Evolutionary conservation across 2,797 vertebrate genomes (phyloP).

Genomic region (Manis javanica): DNA sequence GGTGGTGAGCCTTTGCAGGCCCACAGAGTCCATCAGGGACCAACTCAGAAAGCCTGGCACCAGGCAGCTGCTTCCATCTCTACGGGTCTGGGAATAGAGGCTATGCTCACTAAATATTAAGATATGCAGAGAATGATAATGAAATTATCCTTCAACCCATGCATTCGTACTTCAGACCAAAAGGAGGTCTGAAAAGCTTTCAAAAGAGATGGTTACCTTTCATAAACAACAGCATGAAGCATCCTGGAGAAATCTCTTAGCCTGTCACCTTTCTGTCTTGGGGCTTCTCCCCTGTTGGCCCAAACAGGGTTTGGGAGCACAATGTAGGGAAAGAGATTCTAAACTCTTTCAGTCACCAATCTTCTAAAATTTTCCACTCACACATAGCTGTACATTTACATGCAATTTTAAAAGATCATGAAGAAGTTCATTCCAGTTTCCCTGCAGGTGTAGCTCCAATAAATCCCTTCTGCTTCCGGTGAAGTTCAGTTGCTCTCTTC

Average conservation of each 20-base stretch:
- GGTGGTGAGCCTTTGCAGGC: background rate
- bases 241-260: background rate
- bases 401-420: background rate
- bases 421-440: background rate
- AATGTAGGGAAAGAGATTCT: background rate
- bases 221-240: background rate
- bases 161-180: background rate
- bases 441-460: background rate
- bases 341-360: background rate
- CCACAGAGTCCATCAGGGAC: background rate
- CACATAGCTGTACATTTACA: background rate
- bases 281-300: background rate
- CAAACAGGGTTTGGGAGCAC: background rate
- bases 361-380: background rate
- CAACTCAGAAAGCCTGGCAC: background rate
- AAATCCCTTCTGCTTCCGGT: background rate
- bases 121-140: background rate
- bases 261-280: background rate
- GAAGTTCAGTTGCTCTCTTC: background rate
- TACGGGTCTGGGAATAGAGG: background rate
- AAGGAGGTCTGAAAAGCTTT: background rate
- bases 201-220: background rate
- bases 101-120: background rate
- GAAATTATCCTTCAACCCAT: background rate
- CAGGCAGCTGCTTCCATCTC: background rate